Conservation (phyloP, 2,797 vertebrate species). For the Tokudaia muenninki region DNA sequence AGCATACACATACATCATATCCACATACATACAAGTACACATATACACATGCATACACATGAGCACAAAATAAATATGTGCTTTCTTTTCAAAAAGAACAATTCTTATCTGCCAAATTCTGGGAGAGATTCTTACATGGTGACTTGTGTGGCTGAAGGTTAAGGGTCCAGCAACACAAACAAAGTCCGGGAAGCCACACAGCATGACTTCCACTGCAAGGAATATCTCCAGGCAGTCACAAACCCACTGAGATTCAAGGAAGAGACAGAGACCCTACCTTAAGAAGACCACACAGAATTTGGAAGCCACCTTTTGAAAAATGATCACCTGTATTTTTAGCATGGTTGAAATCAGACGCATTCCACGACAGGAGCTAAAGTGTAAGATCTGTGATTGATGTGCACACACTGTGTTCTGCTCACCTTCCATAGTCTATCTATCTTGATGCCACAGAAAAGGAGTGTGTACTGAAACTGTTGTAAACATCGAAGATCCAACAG, state of each 20-base stretch:
- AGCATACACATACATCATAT: background rate
- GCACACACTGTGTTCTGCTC: background rate
- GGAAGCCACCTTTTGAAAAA: conserved; percentile 36
- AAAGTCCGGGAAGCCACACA: background rate
- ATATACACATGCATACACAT: no score
- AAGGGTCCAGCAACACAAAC: conserved; percentile 28
- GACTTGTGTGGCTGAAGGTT: background rate
- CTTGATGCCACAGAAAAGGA: background rate
- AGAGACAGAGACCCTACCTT: background rate
- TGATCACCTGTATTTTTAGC: background rate
- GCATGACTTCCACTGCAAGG: background rate
- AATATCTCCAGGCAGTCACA: background rate
- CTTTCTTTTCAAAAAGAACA: background rate
- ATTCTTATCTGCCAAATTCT: background rate
- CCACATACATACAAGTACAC: no score
- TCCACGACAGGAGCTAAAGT: background rate
- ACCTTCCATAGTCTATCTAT: background rate
- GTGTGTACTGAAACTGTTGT: background rate
- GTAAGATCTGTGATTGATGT: background rate
- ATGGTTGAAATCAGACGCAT: background rate
- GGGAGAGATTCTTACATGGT: background rate
- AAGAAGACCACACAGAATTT: background rate
- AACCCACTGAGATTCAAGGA: background rate
- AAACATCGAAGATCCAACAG: background rate
- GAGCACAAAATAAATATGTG: background rate